Evolutionary conservation across 1,140 invertebrate genomes (phyloP).

Genomic region (Trachelipus rathkii): DNA sequence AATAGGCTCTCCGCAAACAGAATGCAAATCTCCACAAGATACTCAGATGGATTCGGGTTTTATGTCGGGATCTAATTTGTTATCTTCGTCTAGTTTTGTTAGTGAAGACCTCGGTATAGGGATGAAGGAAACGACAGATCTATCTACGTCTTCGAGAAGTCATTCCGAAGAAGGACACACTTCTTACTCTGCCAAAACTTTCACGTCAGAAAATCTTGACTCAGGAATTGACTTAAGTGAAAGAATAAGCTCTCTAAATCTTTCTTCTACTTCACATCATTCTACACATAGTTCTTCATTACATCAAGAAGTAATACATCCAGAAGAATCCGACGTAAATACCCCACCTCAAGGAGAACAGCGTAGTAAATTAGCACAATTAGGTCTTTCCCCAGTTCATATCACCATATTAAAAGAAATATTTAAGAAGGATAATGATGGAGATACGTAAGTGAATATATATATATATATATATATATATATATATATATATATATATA

Average conservation of each 20-base stretch:
- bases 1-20: not conserved
- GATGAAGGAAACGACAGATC: constrained; percentile 20
- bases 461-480: too few relatives aligned
- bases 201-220: constrained; percentile 27
- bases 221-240: constrained; percentile 44
- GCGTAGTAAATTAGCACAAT: constrained; percentile 16
- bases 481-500: too few relatives aligned
- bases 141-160: constrained; percentile 27
- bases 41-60: constrained; percentile 57
- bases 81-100: constrained; percentile 50
- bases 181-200: not conserved
- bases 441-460: constrained; percentile 71
- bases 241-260: constrained; percentile 37
- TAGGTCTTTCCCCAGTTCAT: constrained; percentile 33
- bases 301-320: constrained; percentile 13
- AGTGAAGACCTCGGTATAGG: constrained; percentile 41
- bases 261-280: constrained; percentile 28
- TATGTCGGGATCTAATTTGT: constrained; percentile 55
- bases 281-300: constrained; percentile 45
- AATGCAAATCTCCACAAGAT: constrained; percentile 46
- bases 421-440: constrained; percentile 63
- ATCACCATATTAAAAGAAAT: constrained; percentile 53
- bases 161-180: not conserved
- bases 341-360: constrained; percentile 47
- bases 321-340: not conserved